These are phyloP conservation scores for Plagodis dolabraria DNA, from an alignment of 2,888 invertebrate genomes.

Conservation along the genomic window DNA sequence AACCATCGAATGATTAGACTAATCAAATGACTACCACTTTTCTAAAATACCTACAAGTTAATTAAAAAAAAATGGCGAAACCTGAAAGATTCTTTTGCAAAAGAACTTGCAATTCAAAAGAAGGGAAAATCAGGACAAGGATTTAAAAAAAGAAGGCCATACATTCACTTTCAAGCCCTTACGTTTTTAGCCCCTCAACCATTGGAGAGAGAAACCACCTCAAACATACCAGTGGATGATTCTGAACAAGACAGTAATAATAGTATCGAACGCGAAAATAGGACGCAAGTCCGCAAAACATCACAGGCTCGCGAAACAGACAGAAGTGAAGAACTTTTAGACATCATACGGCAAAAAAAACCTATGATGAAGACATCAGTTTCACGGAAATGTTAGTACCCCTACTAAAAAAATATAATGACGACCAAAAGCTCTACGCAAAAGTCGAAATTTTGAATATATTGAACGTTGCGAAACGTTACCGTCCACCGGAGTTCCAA, in stretches of 20 bases:
- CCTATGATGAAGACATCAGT: slow-evolving; percentile 1
- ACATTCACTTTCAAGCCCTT: slow-evolving; percentile 1
- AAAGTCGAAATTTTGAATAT: neutral
- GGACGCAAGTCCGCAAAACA: too few relatives aligned
- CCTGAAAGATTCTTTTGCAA: neutral
- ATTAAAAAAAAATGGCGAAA: neutral
- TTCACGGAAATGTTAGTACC: slow-evolving; percentile 2
- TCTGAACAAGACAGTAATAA: neutral
- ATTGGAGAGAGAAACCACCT: neutral
- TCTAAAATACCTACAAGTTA: neutral
- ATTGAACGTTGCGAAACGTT: too few relatives aligned
- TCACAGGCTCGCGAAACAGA: neutral
- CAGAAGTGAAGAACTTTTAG: neutral
- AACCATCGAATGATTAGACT: neutral
- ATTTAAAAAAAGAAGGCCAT: slow-evolving; percentile 1
- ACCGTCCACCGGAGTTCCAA: too few relatives aligned
- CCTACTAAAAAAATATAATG: neutral
- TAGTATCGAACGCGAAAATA: too few relatives aligned
- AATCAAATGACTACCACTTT: neutral
- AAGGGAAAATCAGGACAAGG: slow-evolving; percentile 1
- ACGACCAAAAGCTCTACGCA: slow-evolving; percentile 1
- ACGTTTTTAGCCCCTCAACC: neutral
- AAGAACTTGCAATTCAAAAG: slow-evolving; percentile 1
- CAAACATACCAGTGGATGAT: slow-evolving; percentile 1
- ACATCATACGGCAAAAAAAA: slow-evolving; percentile 1